phyloP scores from a whole-genome alignment of 2,797 vertebrate species.

The Acanthurus leucopareius region DNA sequence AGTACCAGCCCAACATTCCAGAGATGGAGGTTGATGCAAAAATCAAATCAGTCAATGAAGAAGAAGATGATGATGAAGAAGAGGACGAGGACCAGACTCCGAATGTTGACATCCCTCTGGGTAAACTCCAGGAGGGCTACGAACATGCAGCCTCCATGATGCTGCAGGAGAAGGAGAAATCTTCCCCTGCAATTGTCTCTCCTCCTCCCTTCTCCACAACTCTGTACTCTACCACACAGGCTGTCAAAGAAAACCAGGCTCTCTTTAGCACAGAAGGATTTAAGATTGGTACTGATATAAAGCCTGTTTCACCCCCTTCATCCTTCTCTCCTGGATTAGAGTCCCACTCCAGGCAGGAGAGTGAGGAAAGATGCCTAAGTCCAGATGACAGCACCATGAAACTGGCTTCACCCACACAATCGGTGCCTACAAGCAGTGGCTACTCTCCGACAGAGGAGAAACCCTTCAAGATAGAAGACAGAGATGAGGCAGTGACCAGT shows the following conservation, averaged over 20 bases:
- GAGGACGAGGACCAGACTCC: constrained; percentile 89
- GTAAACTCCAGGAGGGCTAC: constrained; percentile 89
- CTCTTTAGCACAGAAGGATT: constrained; percentile 60
- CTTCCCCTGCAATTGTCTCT: constrained; percentile 48
- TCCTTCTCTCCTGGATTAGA: constrained; percentile 76
- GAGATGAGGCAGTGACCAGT: constrained; percentile 61
- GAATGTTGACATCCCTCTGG: constrained; percentile 87
- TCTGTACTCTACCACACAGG: constrained; percentile 50
- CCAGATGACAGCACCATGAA: constrained; percentile 97
- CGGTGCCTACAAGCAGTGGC: constrained; percentile 93
- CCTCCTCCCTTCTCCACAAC: constrained; percentile 52
- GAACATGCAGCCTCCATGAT: constrained; percentile 78
- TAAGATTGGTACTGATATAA: constrained; percentile 55
- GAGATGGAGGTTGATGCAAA: constrained; percentile 85
- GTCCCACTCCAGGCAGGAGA: constrained; percentile 85
- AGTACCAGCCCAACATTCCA: constrained; percentile 88
- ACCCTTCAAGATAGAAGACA: constrained; percentile 80
- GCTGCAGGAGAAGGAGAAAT: constrained; percentile 81
- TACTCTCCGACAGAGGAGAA: constrained; percentile 96
- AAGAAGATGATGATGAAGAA: constrained; percentile 91
- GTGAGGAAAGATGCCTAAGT: constrained; percentile 93
- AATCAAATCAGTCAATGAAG: constrained; percentile 78
- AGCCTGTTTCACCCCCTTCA: constrained; percentile 73
- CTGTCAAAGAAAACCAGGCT: constrained; percentile 60
- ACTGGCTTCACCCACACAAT: constrained; percentile 94